Percentiles rank a stretch among this genome's conserved stretches.
These are phyloP conservation scores for Calcarius lapponicus DNA, from an alignment of 2,797 vertebrate species.

Conservation along the genomic window DNA sequence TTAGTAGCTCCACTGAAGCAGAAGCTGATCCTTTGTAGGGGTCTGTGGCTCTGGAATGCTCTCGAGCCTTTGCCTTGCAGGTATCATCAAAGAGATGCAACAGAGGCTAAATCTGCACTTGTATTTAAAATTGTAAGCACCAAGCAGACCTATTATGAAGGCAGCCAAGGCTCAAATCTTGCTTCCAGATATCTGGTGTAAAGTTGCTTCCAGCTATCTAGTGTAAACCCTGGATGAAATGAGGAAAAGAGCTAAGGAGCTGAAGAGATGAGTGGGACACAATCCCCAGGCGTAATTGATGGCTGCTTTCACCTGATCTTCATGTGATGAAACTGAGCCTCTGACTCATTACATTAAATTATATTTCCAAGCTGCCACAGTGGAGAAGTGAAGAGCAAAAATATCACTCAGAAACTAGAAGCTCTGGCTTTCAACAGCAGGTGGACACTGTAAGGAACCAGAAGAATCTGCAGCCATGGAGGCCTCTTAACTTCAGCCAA, in stretches of 20 bases:
- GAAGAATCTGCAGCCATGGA: background rate
- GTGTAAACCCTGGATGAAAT: background rate
- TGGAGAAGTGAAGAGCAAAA: background rate
- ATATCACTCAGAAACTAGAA: background rate
- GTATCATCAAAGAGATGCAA: background rate
- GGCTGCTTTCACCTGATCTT: background rate
- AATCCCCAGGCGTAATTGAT: background rate
- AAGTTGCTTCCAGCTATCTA: background rate
- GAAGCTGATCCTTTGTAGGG: background rate
- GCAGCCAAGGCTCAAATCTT: background rate
- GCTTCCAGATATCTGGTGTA: background rate
- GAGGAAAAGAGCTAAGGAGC: background rate
- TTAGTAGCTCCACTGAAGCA: background rate
- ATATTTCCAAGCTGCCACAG: background rate
- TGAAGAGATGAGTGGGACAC: background rate
- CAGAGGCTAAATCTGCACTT: background rate
- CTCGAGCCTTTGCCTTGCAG: background rate
- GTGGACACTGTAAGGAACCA: background rate
- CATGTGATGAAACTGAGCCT: background rate
- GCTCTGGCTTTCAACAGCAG: background rate
- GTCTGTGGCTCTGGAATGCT: background rate
- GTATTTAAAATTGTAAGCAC: slow-evolving; percentile 6
- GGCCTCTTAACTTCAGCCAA: background rate
- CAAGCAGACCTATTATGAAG: background rate
- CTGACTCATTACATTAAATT: slow-evolving; percentile 16